Evolutionary conservation across 2,113 vertebrate species (phyloP), one percentile per base, ranked within the genome.

Genomic region (Stomatorhinus ivindoensis): DNA sequence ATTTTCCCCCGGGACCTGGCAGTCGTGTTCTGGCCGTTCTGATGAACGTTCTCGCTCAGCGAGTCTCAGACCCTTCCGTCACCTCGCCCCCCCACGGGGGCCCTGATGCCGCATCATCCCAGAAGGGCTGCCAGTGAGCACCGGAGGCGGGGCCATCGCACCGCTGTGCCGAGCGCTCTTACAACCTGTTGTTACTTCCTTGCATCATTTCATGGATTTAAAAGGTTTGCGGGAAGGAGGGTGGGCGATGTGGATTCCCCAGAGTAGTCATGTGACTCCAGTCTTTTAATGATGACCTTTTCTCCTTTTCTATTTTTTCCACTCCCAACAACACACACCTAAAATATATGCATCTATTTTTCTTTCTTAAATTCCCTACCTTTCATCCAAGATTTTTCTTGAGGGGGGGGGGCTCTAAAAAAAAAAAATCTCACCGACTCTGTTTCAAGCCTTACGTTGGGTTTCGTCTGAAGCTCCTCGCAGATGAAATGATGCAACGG

Each of bases 171-270:
- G 39, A 86, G 76, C 90, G 0, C 47, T 91, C 90, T 95, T 94
- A 93, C 93, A 94, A 93, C 93, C 93, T 94, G 93, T 93, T 94
- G 92, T 93, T 91, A 88, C 90, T 89, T 90, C 90, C 53, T 95
- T 94, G 93, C 94, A 93, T 94, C 94, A 95, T 92, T 92, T 93
- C 87, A 92, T 91, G 92, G 90, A 42, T 85, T 87, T 58, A 31
- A 91, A 87, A 27, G 55, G 65, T 69, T 65, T 31, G 89, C 89
- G 13, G 61, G 82, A 48, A 76, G 83, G 58, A 53, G 73, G 90
- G 88, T 65, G 88, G 44, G 47, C 88, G 84, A 88, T 82, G 88
- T 31, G 83, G 82, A 80, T 85, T 90, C 91, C 92, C 90, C 17
- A 51, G 90, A 90, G 91, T 85, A 76, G 89, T 90, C 92, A 91